Evolutionary conservation across 2,113 vertebrate genomes (phyloP).

Genomic region (Garra rufa): DNA sequence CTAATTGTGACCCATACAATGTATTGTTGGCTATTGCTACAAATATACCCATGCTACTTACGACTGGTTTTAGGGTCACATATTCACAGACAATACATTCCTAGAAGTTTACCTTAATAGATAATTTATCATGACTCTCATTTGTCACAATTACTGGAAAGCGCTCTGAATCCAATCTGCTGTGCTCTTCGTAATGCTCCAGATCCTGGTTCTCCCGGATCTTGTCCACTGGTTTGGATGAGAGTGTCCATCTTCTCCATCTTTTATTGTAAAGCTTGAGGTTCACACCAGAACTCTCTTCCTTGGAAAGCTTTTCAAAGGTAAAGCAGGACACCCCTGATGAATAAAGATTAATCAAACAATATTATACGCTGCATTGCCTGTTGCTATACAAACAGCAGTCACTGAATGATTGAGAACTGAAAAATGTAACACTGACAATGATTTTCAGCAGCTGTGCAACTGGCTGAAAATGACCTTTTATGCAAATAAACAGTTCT

Average conservation of each 20-base stretch:
- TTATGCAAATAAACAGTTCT: constrained; percentile 52
- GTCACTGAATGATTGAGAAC: neutral
- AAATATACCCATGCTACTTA: too few species aligned
- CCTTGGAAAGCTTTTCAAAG: neutral
- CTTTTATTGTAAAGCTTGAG: constrained; percentile 30
- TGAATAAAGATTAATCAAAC: neutral
- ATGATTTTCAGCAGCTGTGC: neutral
- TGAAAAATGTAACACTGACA: neutral
- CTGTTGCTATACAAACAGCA: neutral
- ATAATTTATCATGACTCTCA: constrained; percentile 62
- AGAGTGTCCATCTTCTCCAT: constrained; percentile 41
- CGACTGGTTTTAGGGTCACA: too few species aligned
- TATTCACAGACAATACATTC: too few species aligned
- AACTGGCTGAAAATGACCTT: neutral
- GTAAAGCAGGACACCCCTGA: neutral
- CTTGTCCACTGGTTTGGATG: constrained; percentile 47
- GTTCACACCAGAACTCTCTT: neutral
- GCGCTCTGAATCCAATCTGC: constrained; percentile 50
- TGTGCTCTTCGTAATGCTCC: constrained; percentile 65
- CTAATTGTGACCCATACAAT: too few species aligned
- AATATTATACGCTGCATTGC: neutral
- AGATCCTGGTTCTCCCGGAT: constrained; percentile 57
- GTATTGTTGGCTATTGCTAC: too few species aligned
- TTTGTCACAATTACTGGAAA: constrained; percentile 65
- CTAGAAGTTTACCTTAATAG: constrained; percentile 64